Base-by-base conservation (phyloP, 2,797 vertebrate species). In the Typhlichthys eigenmanni region DNA sequence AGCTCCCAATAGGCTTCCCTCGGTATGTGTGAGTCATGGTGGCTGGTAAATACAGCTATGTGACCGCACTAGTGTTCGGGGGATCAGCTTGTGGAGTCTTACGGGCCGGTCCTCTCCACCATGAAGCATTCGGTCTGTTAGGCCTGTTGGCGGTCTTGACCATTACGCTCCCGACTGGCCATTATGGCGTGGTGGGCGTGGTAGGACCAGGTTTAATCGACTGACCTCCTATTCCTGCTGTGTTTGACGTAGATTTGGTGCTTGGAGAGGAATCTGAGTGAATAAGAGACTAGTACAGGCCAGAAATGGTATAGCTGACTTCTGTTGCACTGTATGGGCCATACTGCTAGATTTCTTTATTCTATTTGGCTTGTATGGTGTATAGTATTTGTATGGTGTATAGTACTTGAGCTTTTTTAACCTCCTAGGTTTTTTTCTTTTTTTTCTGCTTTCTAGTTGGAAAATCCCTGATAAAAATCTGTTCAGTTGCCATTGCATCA, bases 11-110 rank as follows among this genome's bases (percentile, higher is more conserved):
- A 11, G 24, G 60, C 55, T 71, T 46, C 55, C 68, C 17, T 58
- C 24, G 54, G 71, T 47, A 45, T 6, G 47, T 47, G 76, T 74
- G 65, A 74, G 67, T 64, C 68, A 13, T 48, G 59, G 58, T 49
- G 13, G 50, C 50, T 17, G 14, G 19, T 67, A 78, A 75, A 79
- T 66, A 75, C 58, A 76, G 58, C 64, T 12, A 1, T 67, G 58
- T 69, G 76, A 85, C 83, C 80, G 80, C 50, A 9, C 46, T 46
- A 69, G 62, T 75, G 62, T 83, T 81, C 64, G 13, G 57, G 63
- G 64, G 73, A 71, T 53, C 55, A 16, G 47, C 62, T 66, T 60
- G 60, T 47, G 74, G 71, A 48, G 1, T 2, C 55, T 69, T 50
- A 55, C 5, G 59, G 60, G 47, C n/a, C 13, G 32, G 67, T 72